A percentile compares a stretch with the other conserved stretches of the same genome.
phyloP scores from a whole-genome alignment of 2,113 vertebrate genomes.

The Conger conger region DNA sequence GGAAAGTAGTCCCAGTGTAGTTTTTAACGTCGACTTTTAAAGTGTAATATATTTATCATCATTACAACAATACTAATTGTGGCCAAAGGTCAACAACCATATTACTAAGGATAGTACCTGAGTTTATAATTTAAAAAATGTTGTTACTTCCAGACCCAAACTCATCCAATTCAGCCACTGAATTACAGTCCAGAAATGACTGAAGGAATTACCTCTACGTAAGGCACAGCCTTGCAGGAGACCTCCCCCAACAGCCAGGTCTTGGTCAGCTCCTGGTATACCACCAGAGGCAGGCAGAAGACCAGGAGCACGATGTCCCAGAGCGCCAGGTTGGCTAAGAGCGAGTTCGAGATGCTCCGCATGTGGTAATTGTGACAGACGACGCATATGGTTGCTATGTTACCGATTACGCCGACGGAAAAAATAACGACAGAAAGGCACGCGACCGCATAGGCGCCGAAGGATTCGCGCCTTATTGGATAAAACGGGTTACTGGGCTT shows the following conservation, averaged over 20 bases:
- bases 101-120: neutral
- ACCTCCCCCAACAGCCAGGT: constrained; percentile 95
- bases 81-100: neutral
- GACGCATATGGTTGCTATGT: constrained; percentile 95
- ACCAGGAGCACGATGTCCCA: constrained; percentile 96
- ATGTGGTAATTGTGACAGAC: constrained; percentile 99
- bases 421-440: constrained; percentile 89
- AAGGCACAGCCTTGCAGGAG: constrained; percentile 94
- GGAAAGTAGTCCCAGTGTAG: neutral
- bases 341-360: constrained; percentile 97
- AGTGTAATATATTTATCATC: neutral
- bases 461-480: constrained; percentile 88
- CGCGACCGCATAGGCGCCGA: constrained; percentile 89
- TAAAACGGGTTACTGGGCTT: constrained; percentile 92
- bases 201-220: constrained; percentile 83
- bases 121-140: too few relatives aligned
- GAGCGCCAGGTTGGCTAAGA: constrained; percentile 92
- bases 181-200: neutral
- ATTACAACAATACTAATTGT: neutral
- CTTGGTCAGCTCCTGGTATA: constrained; percentile 94
- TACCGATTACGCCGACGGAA: constrained; percentile 86
- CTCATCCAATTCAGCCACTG: too few relatives aligned
- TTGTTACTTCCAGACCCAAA: neutral
- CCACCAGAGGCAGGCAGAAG: constrained; percentile 92
- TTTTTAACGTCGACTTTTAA: neutral